Conservation (phyloP, 2,797 vertebrate genomes). For the Florisuga fusca region DNA sequence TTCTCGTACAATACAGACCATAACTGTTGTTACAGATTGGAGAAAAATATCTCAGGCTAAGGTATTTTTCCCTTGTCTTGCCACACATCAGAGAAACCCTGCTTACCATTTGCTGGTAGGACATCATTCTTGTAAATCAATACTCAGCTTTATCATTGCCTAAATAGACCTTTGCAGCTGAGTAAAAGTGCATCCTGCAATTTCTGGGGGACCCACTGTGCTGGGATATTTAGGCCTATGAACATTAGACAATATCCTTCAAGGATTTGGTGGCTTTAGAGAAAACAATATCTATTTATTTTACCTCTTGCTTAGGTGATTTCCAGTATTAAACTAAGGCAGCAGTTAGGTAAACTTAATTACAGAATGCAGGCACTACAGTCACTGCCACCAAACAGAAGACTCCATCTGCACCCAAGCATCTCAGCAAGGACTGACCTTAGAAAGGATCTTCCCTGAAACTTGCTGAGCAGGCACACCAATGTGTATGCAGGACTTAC, state of each 20-base stretch:
- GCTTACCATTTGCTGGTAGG: background rate
- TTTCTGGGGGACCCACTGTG: background rate
- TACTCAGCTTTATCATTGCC: fast-evolving
- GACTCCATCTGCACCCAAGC: background rate
- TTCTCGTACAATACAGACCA: too few species aligned
- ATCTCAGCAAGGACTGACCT: background rate
- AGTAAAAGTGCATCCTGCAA: fast-evolving
- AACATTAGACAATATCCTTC: background rate
- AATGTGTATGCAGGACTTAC: background rate
- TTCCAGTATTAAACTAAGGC: background rate
- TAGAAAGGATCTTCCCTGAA: background rate
- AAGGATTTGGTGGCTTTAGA: background rate
- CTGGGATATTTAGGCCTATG: background rate
- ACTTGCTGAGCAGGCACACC: background rate
- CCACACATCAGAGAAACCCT: background rate
- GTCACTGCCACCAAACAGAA: background rate
- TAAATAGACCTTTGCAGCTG: background rate
- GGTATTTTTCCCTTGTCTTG: background rate
- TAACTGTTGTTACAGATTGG: background rate
- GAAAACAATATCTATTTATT: background rate
- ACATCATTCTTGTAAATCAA: fast-evolving
- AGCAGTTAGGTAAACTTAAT: background rate
- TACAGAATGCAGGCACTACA: background rate
- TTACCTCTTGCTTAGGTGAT: background rate
- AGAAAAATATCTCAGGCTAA: background rate